Conservation (phyloP, 2,888 invertebrate genomes). For the Rugalucina vietnamica region DNA sequence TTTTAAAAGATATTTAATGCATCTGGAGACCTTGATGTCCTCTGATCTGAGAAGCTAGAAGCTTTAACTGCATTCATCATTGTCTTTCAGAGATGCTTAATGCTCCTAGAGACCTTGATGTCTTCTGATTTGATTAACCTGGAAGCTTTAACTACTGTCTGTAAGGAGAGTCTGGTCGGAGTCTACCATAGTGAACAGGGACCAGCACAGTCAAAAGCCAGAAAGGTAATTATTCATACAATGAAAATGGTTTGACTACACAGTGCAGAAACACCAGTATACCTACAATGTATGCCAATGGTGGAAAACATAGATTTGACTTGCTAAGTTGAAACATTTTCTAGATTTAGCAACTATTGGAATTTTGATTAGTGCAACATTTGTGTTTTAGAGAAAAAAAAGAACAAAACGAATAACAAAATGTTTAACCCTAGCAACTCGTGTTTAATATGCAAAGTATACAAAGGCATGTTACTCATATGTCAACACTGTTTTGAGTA, state of each 20-base stretch:
- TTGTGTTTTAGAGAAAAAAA: too few relatives aligned
- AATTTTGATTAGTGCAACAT: too few relatives aligned
- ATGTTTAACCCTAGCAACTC: too few relatives aligned
- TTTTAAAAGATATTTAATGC: too few relatives aligned
- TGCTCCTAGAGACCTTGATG: conserved; percentile 69
- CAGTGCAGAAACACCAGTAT: background rate
- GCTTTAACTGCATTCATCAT: too few relatives aligned
- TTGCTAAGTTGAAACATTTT: background rate
- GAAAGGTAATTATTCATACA: conserved; percentile 56
- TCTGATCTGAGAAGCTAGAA: too few relatives aligned
- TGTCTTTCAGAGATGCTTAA: conserved; percentile 63
- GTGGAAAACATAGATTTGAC: background rate
- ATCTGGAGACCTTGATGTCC: too few relatives aligned
- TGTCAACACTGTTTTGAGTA: too few relatives aligned
- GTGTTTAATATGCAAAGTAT: too few relatives aligned
- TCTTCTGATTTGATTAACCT: conserved; percentile 67
- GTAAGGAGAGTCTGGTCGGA: conserved; percentile 56
- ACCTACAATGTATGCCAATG: background rate
- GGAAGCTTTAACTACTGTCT: conserved; percentile 59
- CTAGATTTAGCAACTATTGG: conserved; percentile 1
- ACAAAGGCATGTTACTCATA: too few relatives aligned
- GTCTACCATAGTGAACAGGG: conserved; percentile 49
- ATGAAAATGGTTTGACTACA: background rate
- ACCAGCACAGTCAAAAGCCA: conserved; percentile 60
- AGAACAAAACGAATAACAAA: too few relatives aligned